Conservation (phyloP, 2,113 vertebrate species). For the Nothobranchius furzeri region DNA sequence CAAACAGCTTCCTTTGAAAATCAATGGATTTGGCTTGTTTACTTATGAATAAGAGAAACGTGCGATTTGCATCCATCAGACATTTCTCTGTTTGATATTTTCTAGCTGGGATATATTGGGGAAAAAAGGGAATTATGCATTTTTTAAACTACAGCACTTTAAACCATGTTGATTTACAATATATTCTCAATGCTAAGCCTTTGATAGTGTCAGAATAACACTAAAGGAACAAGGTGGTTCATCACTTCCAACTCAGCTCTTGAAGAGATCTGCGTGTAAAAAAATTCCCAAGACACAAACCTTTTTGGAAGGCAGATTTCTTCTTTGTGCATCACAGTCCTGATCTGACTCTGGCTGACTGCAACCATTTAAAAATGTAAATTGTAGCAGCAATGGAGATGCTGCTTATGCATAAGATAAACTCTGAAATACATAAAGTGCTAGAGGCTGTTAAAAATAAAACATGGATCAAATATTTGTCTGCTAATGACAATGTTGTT, state of each 20-base stretch:
- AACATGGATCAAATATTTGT: background rate
- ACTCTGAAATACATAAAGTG: background rate
- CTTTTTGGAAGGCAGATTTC: conserved; percentile 6
- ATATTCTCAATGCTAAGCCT: conserved; percentile 15
- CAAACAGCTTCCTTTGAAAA: conserved; percentile 75
- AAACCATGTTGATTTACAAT: conserved; percentile 37
- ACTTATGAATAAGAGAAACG: conserved; percentile 76
- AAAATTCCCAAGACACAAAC: conserved; percentile 5
- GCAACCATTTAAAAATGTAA: background rate
- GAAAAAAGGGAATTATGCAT: conserved; percentile 50
- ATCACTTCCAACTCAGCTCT: background rate
- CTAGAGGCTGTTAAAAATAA: background rate
- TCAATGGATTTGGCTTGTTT: conserved; percentile 76
- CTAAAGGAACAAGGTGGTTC: conserved; percentile 5
- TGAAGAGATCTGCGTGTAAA: background rate
- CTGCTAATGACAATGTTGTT: background rate
- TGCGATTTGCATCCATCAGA: conserved; percentile 66
- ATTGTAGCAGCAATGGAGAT: too few species aligned
- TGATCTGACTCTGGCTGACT: background rate
- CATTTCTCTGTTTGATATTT: conserved; percentile 56
- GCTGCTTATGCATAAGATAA: background rate
- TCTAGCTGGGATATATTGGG: conserved; percentile 40
- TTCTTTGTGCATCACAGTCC: conserved; percentile 2
- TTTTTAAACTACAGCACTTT: conserved; percentile 52
- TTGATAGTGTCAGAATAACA: conserved; percentile 19